Evolutionary conservation across 1,140 invertebrate genomes (phyloP), one percentile per base, ranked within the genome.

Genomic region (Caenorhabditis latens): DNA sequence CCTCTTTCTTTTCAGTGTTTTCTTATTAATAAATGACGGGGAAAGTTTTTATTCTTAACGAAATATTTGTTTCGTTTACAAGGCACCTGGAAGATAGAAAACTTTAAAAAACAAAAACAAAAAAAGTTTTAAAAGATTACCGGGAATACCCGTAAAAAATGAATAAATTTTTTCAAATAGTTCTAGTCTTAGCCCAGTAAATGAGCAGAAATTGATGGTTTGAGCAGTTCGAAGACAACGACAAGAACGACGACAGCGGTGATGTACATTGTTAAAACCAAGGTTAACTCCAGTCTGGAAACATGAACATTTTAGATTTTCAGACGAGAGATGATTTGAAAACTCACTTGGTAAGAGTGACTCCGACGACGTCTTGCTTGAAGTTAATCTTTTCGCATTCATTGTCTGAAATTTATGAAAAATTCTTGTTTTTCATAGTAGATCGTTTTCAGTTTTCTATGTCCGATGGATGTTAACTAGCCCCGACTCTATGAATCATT

Each of bases 201-300:
- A 50, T 79, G 71, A 24, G 71, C 71, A 11, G 71, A 79, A 48
- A 79, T 50, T 46, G 84, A 85, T 24, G 84, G 84, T 48, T 85
- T 85, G 50, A 85, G 63, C 4, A 85, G 4, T 63, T 85, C 84
- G 43, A 85, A 85, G 19, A 85, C n/a, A 50, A 85, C 46, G 21
- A 85, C 67, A 14, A 85, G 84, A 8, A 67, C 79, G 19, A 50
- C 84, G 21, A 85, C 67, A 16, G 84, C 84, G 6, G 84, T n/a
- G 21, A 85, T 55, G 53, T 85, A 85, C 65, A 85, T 42, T 9
- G 50, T 40, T 6, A 85, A 67, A 42, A 65, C 63, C 2, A 85
- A 32, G 4, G 55, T 57, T n/a, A 65, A 55, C 50, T 85, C 84
- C 13, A 53, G 7, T 40, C 84, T 85, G 84, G 13, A 75, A 85